phyloP scores from a whole-genome alignment of 2,797 vertebrate species.

The Xyrichtys novacula region DNA sequence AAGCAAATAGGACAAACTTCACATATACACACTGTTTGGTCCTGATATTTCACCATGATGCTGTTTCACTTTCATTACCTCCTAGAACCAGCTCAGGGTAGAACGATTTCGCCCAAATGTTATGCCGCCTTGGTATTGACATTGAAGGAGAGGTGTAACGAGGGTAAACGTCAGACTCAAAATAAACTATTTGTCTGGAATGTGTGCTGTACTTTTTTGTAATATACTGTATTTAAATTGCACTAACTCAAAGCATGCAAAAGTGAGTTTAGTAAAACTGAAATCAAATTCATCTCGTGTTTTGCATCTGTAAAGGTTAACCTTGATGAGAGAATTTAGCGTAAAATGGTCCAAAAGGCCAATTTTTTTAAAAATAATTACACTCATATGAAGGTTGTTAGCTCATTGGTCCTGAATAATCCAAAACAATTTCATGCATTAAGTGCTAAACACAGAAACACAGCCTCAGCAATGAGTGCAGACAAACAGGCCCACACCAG shows the following conservation, averaged over 20 bases:
- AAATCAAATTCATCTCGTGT: no score
- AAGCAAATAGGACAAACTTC: no score
- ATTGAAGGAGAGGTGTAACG: no score
- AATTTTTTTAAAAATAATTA: not conserved
- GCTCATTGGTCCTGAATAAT: not conserved
- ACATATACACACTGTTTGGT: no score
- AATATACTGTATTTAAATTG: not conserved
- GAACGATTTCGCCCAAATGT: not conserved
- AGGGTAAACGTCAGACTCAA: no score
- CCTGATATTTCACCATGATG: no score
- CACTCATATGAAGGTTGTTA: not conserved
- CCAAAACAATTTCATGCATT: conserved; percentile 18
- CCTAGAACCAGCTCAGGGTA: not conserved
- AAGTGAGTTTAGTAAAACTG: no score
- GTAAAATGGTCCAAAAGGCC: not conserved
- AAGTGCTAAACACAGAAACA: conserved; percentile 11
- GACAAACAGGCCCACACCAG: conserved; percentile 24
- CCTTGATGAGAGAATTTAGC: not conserved
- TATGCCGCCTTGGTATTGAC: no score
- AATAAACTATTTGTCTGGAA: not conserved
- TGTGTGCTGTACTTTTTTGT: conserved; percentile 1
- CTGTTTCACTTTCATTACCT: no score
- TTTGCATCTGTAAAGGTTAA: not conserved
- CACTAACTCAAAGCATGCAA: no score
- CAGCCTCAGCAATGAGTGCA: not conserved